These are phyloP conservation scores for Noctilio leporinus DNA, from an alignment of 2,113 vertebrate species.

Conservation along the genomic window DNA sequence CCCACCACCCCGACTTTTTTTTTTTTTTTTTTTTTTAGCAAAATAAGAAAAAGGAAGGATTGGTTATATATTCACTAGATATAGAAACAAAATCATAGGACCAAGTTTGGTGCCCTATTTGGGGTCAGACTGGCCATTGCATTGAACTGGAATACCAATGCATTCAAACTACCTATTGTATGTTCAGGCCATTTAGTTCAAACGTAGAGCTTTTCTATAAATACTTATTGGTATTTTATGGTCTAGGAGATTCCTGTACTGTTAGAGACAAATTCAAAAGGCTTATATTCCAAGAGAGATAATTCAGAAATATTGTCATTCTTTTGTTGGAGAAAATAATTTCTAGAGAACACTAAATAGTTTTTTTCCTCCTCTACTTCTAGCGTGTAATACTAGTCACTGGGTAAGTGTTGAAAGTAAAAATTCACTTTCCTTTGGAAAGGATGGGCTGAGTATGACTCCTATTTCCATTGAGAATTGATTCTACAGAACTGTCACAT, in stretches of 20 bases:
- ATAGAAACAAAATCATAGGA: background rate
- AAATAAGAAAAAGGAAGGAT: background rate
- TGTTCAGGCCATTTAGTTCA: background rate
- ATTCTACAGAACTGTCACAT: background rate
- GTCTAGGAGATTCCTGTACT: background rate
- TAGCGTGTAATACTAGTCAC: background rate
- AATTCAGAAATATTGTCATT: background rate
- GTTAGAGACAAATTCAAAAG: background rate
- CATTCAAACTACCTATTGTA: background rate
- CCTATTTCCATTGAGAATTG: background rate
- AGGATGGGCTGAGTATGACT: background rate
- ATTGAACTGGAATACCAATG: background rate
- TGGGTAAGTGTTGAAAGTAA: background rate
- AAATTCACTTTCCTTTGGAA: background rate
- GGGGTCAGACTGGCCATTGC: background rate
- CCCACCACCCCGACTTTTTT: too few species aligned
- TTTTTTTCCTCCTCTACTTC: background rate
- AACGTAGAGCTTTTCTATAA: background rate
- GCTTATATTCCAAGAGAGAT: background rate
- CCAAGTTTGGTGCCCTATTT: background rate
- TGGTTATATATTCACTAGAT: background rate
- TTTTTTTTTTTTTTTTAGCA: conserved; percentile 9
- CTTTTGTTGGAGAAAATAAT: background rate
- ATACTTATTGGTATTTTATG: background rate
- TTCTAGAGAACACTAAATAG: background rate